Base-by-base conservation (phyloP, 1,140 invertebrate genomes). In the Helicoverpa zea region DNA sequence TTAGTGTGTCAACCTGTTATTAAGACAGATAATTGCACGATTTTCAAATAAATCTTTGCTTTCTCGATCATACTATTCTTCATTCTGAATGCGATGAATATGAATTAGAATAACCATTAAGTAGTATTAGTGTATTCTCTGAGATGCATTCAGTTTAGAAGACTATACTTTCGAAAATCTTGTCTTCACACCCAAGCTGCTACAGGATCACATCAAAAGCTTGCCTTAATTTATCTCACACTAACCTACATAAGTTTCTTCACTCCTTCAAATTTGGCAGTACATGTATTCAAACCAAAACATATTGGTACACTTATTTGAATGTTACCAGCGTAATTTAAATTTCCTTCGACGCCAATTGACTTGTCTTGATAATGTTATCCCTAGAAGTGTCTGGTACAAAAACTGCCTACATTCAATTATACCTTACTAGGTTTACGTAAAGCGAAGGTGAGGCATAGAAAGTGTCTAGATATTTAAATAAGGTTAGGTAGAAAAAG, bases 391-490 rank as follows among this genome's bases (percentile, higher is more conserved):
- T 13, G 12, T 18, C 47, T 49, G 1, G 49, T 63, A 43, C 47
- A 54, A 58, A 30, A 30, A 73, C 70, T 61, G 13, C 56, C 52
- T 61, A 13, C 56, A 47, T 13, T 30, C 73, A 61, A 75, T 75
- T 75, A 75, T 61, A 49, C 73, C 73, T 23, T 61, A 61, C 49
- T 75, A 58, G 73, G 73, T 75, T 29, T 9, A 52, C 16, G 70
- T 59, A 18, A 61, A 73, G 11, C 35, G 43, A 12, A 68, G 14
- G 64, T 43, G 51, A 52, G 52, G 14, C 49, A 30, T 75, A 61
- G 56, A 75, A 75, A 61, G 73, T n/a, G 5, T 58, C 35, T 18
- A 23, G 18, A 52, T 23, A 51, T 75, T 59, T 61, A 61, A 43
- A 43, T 59, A 47, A 11, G 56, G 73, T 0, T 16, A 30, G 12